These are phyloP conservation scores for Pyrochroa serraticornis DNA, from an alignment of 2,888 invertebrate species.

Conservation along the genomic window DNA sequence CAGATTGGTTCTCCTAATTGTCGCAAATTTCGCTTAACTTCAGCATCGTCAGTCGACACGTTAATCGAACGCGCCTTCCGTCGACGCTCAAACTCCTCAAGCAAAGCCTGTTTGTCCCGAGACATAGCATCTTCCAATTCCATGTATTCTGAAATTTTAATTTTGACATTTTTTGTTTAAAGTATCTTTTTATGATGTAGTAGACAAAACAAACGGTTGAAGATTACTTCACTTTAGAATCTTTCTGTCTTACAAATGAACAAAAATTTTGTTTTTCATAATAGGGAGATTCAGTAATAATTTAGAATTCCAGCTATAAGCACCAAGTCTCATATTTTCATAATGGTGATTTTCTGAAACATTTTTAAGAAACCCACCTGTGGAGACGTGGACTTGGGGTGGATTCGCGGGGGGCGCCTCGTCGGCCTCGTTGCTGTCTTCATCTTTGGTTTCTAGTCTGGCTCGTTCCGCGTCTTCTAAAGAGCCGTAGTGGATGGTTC, in stretches of 20 bases:
- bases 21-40: slow-evolving; percentile 90
- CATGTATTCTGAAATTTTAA: slow-evolving; percentile 71
- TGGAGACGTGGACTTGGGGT: slow-evolving; percentile 71
- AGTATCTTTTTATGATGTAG: too few relatives aligned
- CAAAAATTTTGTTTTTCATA: too few relatives aligned
- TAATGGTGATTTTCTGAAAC: too few relatives aligned
- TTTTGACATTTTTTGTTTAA: not conserved
- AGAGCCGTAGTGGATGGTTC: slow-evolving; percentile 87
- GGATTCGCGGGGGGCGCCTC: slow-evolving; percentile 62
- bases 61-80: slow-evolving; percentile 93
- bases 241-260: too few relatives aligned
- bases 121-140: slow-evolving; percentile 86
- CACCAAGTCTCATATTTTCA: too few relatives aligned
- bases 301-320: too few relatives aligned
- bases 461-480: slow-evolving; percentile 83
- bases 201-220: too few relatives aligned
- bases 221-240: too few relatives aligned
- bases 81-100: slow-evolving; percentile 95
- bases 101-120: slow-evolving; percentile 85
- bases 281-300: too few relatives aligned
- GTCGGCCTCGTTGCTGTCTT: slow-evolving; percentile 63
- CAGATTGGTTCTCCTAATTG: slow-evolving; percentile 96
- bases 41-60: slow-evolving; percentile 97
- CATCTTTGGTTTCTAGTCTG: slow-evolving; percentile 65
- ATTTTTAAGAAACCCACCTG: slow-evolving; percentile 56